phyloP scores from a whole-genome alignment of 2,113 vertebrate genomes.

The Sinocyclocheilus maitianheensis region DNA sequence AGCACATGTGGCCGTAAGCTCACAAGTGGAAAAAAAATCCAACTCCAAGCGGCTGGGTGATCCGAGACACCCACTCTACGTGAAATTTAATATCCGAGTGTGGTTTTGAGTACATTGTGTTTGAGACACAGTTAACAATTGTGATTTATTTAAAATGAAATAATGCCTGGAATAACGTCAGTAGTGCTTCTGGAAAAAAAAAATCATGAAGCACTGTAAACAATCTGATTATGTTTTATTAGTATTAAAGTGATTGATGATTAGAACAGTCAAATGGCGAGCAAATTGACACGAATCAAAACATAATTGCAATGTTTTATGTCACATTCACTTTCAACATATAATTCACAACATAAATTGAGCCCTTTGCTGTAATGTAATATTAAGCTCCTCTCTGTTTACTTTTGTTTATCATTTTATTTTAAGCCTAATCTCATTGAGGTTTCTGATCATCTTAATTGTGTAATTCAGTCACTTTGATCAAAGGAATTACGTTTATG shows the following conservation, averaged over 20 bases:
- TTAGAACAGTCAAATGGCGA: background rate
- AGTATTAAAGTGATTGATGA: background rate
- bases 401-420: conserved; percentile 47
- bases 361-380: conserved; percentile 63
- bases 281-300: background rate
- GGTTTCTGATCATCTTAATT: conserved; percentile 71
- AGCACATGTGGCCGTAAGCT: conserved; percentile 62
- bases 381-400: conserved; percentile 64
- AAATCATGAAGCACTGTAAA: background rate
- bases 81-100: background rate
- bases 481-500: conserved; percentile 61
- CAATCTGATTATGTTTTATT: conserved; percentile 6
- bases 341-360: background rate
- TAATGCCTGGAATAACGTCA: background rate
- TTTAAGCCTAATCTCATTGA: conserved; percentile 66
- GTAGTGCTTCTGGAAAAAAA: background rate
- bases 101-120: conserved; percentile 57
- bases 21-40: conserved; percentile 27
- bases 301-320: conserved; percentile 16
- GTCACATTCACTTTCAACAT: conserved; percentile 24
- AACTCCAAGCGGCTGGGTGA: background rate
- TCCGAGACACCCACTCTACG: background rate
- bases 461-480: conserved; percentile 70
- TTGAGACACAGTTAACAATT: background rate
- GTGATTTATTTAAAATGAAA: background rate